Conservation (phyloP, 2,888 invertebrate genomes). For the Aproaerema taeniolella region DNA sequence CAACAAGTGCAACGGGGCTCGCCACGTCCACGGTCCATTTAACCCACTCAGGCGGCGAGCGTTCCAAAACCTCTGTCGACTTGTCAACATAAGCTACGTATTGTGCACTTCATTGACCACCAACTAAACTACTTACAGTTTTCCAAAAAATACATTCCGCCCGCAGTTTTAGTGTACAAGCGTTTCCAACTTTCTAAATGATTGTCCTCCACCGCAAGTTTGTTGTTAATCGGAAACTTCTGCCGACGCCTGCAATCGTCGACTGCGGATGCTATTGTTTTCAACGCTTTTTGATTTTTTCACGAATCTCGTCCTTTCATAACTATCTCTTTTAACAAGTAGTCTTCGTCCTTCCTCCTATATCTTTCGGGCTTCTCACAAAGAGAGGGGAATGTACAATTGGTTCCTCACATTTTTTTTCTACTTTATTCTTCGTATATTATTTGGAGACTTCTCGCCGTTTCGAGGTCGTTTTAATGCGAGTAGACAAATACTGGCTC, state of each 20-base stretch:
- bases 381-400: conserved; percentile 44
- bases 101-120: conserved; percentile 27
- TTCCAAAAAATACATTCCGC: not conserved
- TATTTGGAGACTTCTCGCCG: conserved; percentile 26
- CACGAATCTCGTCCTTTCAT: conserved; percentile 40
- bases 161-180: conserved; percentile 12
- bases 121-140: conserved; percentile 11
- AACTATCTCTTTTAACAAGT: conserved; percentile 47
- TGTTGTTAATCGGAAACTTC: conserved; percentile 48
- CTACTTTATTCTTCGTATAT: conserved; percentile 27
- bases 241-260: conserved; percentile 31
- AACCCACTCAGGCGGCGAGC: conserved; percentile 57
- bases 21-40: conserved; percentile 63
- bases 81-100: conserved; percentile 38
- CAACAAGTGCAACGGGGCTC: conserved; percentile 66
- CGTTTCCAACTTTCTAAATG: conserved; percentile 11
- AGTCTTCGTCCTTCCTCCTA: conserved; percentile 38
- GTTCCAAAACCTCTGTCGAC: conserved; percentile 42
- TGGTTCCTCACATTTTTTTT: conserved; percentile 38
- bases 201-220: conserved; percentile 27
- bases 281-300: conserved; percentile 39
- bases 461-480: conserved; percentile 31
- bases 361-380: conserved; percentile 40
- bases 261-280: conserved; percentile 40
- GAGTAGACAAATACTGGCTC: too few species aligned